Evolutionary conservation across 2,797 vertebrate species (phyloP).

Genomic region (Zenarchopterus dispar): DNA sequence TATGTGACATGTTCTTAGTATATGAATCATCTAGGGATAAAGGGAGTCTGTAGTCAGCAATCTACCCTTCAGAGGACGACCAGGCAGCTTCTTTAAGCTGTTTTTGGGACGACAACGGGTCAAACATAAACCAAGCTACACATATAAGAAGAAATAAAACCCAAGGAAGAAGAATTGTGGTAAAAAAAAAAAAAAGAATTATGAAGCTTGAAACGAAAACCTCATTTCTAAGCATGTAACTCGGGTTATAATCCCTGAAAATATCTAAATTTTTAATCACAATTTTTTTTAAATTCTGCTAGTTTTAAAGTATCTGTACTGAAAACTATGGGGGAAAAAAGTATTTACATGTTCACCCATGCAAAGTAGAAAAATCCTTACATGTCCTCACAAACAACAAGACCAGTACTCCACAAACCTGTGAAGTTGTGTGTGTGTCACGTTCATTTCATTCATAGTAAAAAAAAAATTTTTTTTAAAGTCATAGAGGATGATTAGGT

Average conservation of each 20-base stretch:
- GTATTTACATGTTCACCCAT: too few species aligned
- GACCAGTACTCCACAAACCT: too few species aligned
- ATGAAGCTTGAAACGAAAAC: not conserved
- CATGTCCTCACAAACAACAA: too few species aligned
- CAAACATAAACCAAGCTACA: conserved; percentile 15
- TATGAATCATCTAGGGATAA: conserved; percentile 44
- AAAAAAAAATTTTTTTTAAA: too few species aligned
- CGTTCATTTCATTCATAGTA: too few species aligned
- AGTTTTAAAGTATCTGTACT: too few species aligned
- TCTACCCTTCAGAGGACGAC: conserved; percentile 33
- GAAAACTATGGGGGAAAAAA: too few species aligned
- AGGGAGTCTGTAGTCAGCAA: conserved; percentile 43
- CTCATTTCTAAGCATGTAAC: not conserved
- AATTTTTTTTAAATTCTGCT: too few species aligned
- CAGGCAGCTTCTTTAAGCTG: conserved; percentile 3
- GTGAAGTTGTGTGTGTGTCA: too few species aligned
- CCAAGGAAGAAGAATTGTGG: not conserved
- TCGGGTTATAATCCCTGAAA: not conserved
- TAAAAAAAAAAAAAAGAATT: conserved; percentile 1
- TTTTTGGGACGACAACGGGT: not conserved
- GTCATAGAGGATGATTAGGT: too few species aligned
- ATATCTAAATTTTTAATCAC: too few species aligned
- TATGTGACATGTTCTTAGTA: conserved; percentile 19
- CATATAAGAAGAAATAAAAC: not conserved
- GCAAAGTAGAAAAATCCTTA: too few species aligned